Evolutionary conservation across 2,888 invertebrate genomes (phyloP), one percentile per base, ranked within the genome.

Genomic region (Tetramorium bicarinatum): DNA sequence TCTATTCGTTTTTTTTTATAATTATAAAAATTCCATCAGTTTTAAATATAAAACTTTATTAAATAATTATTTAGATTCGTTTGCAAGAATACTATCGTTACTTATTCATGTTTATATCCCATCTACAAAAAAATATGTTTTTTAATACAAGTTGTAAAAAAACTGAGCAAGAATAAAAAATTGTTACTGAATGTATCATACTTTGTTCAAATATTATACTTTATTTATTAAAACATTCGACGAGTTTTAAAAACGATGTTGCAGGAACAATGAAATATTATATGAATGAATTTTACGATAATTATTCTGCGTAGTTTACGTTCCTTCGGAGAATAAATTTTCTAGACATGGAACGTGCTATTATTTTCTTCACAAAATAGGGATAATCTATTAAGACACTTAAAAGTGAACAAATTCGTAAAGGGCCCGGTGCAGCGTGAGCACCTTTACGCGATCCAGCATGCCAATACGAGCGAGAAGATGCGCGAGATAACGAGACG

Each of bases 391-490:
- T 21, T 71, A 38, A 61, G 71, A 47, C 56, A 79, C 56, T 79
- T 59, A 59, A 25, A 71, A 64, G 11, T 67, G 84, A 84, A 15
- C n/a, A 21, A 71, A 38, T 21, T 87, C 49, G 81, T 83, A 80
- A 87, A 83, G 79, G 47, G 76, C 85, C 87, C 86, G 87, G 81
- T 72, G 85, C 67, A 82, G 71, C 38, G 85, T 84, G 64, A 72
- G 84, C 72, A 75, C 86, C 74, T 85, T 59, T 71, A 47, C 71
- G 59, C 79, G 56, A 56, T 38, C 41, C 38, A 52, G 25, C 62
- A 56, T 29, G 84, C 85, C 87, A 84, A 88, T 87, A 85, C 87
- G 81, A 74, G 79, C 84, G 86, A 76, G 85, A 85, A 83, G 90
- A 90, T 90, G 90, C 89, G 83, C 87, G 84, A 77, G 86, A 88